Conservation (phyloP, 1,140 invertebrate species). For the Dendrolimus kikuchii region DNA sequence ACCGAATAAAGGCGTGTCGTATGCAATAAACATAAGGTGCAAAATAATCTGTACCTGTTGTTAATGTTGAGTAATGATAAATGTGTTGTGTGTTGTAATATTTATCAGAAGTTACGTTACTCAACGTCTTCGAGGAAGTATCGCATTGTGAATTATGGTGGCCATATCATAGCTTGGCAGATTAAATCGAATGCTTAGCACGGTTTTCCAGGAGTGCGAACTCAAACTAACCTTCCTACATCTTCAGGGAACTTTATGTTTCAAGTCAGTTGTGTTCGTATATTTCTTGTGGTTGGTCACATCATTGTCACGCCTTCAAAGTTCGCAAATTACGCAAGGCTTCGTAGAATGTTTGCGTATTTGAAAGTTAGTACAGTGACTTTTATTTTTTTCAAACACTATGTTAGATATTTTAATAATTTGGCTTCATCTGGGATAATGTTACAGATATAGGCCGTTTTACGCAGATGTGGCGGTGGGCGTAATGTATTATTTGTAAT, state of each 20-base stretch:
- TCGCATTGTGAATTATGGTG: slow-evolving; percentile 21
- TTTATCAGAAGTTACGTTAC: slow-evolving; percentile 21
- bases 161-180: slow-evolving; percentile 22
- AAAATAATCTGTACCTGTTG: no score
- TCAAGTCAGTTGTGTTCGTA: slow-evolving; percentile 30
- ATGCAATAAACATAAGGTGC: no score
- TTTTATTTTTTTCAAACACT: slow-evolving; percentile 2
- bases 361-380: slow-evolving; percentile 21
- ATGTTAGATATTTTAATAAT: no score
- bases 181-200: slow-evolving; percentile 48
- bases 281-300: slow-evolving; percentile 28
- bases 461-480: no score
- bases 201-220: slow-evolving; percentile 38
- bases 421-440: no score
- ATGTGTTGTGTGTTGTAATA: slow-evolving; percentile 11
- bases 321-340: neutral
- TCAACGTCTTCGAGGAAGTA: slow-evolving; percentile 33
- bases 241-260: slow-evolving; percentile 24
- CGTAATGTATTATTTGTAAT: no score
- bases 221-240: slow-evolving; percentile 18
- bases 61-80: neutral
- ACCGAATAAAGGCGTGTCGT: no score
- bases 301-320: slow-evolving; percentile 10
- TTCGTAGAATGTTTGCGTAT: slow-evolving; percentile 10
- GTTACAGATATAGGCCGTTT: no score